These are phyloP conservation scores for Ostrea denselamellosa DNA, from an alignment of 1,140 invertebrate genomes.

Conservation along the genomic window DNA sequence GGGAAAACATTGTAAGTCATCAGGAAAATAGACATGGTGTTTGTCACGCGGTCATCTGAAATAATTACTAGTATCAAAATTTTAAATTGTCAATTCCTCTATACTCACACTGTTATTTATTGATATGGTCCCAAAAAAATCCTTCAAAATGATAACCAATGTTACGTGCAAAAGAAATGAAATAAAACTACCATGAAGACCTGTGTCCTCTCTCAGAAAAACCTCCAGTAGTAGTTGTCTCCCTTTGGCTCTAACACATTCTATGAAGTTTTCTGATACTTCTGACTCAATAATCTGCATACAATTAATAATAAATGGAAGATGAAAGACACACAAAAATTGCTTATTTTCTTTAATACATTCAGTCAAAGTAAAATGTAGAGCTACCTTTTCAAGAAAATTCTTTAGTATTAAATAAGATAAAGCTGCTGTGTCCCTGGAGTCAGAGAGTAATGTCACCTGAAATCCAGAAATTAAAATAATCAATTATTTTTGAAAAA, in stretches of 20 bases:
- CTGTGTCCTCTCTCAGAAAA: not conserved
- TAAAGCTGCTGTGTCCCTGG: not conserved
- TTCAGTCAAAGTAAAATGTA: not conserved
- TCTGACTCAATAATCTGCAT: not conserved
- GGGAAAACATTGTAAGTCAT: not conserved
- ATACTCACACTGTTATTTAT: not conserved
- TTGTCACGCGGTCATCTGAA: conserved; percentile 9
- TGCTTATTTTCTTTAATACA: not conserved
- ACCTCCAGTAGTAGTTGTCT: conserved; percentile 5
- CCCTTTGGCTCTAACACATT: conserved; percentile 4
- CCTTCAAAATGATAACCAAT: not conserved
- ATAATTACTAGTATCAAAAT: not conserved
- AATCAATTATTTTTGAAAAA: not conserved
- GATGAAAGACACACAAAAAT: too few species aligned
- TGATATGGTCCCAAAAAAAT: not conserved
- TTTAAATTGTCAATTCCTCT: not conserved
- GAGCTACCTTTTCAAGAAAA: not conserved
- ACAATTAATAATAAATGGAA: not conserved
- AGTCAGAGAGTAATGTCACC: not conserved
- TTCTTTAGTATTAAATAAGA: not conserved
- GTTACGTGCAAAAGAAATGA: not conserved
- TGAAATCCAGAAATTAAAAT: not conserved
- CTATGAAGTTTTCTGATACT: not conserved
- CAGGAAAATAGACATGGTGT: conserved; percentile 1
- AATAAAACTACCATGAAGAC: not conserved